Base-by-base conservation (phyloP, 2,797 vertebrate genomes). In the Siniperca scherzeri region DNA sequence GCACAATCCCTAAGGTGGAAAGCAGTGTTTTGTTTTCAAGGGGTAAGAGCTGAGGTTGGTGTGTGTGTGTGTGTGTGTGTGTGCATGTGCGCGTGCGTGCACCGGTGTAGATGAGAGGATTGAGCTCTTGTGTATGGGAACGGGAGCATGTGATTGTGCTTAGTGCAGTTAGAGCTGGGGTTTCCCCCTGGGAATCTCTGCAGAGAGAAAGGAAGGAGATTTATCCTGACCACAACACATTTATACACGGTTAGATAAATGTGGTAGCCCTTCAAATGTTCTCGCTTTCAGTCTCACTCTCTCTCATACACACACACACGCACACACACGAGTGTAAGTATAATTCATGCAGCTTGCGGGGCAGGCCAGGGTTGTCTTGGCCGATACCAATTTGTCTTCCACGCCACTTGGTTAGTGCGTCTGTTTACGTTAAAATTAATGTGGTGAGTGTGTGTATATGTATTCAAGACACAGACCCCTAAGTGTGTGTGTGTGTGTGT, bases 111-210 rank as follows among this genome's bases (percentile, higher is more conserved):
- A 86, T 80, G 88, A 80, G 85, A 84, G 90, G 86, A 81, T 61
- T 83, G 89, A 84, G 86, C 64, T 84, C 77, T 83, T 79, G 84
- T 91, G 90, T 91, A 75, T 84, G 80, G 77, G 91, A 91, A 89
- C 72, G 69, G 86, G 73, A 90, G 88, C 93, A 93, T 93, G 93
- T 93, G 93, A 95, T 91, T 91, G 89, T 91, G 89, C 91, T 94
- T 92, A 93, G 89, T 85, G 87, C 88, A 79, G 91, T 88, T 86
- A 52, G 68, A 74, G 86, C 88, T 0, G 72, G 89, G 89, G 80
- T 74, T 87, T 88, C 89, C 92, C 93, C 87, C 80, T 3, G 92
- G 81, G 92, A 92, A 85, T 70, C 60, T 67, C 61, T 70, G 86
- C 82, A 80, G 73, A 87, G 85, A 86, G 84, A 86, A 72, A 78